Percentiles rank a stretch among this genome's conserved stretches.
Conservation (phyloP, 2,888 invertebrate species). For the Alviniconcha strummeri region DNA sequence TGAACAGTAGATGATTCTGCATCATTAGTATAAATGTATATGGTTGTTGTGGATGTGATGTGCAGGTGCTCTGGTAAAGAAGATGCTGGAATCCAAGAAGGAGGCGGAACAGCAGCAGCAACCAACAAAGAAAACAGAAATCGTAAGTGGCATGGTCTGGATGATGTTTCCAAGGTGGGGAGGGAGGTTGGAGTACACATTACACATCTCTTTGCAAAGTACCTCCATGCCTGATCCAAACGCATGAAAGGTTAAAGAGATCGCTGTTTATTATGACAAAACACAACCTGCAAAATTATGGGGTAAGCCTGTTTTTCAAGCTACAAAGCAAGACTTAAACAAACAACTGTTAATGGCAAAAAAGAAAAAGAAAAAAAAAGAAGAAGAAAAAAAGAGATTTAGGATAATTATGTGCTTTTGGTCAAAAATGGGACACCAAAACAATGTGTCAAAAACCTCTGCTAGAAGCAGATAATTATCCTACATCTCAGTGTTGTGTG, state of each 20-base stretch:
- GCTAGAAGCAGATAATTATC: too few species aligned
- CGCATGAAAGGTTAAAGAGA: too few species aligned
- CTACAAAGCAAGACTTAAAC: not conserved
- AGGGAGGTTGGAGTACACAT: too few species aligned
- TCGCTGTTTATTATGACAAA: too few species aligned
- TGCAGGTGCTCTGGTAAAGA: constrained; percentile 86
- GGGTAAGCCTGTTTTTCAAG: not conserved
- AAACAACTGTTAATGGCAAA: not conserved
- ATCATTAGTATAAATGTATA: too few species aligned
- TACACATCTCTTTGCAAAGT: too few species aligned
- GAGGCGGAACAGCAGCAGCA: constrained; percentile 76
- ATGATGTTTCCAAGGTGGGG: too few species aligned
- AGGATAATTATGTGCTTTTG: not conserved
- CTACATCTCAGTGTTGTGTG: too few species aligned
- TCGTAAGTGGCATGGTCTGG: constrained; percentile 55
- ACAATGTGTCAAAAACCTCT: not conserved
- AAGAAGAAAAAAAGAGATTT: not conserved
- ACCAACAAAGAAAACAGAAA: constrained; percentile 64
- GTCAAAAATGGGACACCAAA: not conserved
- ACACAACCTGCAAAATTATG: too few species aligned
- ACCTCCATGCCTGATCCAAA: too few species aligned
- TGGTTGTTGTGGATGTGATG: too few species aligned
- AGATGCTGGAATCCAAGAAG: constrained; percentile 93
- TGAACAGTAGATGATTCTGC: too few species aligned
- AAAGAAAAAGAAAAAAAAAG: not conserved